phyloP scores from a whole-genome alignment of 2,888 invertebrate genomes.

The Teleiodes luculella region DNA sequence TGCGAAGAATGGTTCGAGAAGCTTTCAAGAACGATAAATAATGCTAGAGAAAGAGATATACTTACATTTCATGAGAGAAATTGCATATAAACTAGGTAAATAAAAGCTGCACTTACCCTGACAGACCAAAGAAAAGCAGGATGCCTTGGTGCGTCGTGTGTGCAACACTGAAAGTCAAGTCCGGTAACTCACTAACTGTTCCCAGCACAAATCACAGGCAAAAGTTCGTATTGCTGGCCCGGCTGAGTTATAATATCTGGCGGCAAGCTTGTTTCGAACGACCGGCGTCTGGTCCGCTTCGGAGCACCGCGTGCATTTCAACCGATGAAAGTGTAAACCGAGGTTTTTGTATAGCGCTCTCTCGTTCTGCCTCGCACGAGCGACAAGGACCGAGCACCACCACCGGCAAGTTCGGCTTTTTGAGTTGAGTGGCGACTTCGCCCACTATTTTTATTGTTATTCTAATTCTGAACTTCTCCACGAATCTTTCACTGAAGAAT shows the following conservation, averaged over 20 bases:
- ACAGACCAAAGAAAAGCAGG: background rate
- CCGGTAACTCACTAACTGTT: constrained; percentile 15
- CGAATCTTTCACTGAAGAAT: constrained; percentile 19
- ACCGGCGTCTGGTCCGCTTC: constrained; percentile 52
- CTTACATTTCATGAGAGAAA: too few relatives aligned
- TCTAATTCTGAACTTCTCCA: constrained; percentile 46
- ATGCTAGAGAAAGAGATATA: too few relatives aligned
- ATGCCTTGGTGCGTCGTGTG: background rate
- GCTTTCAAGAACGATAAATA: too few relatives aligned
- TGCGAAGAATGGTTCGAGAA: too few relatives aligned
- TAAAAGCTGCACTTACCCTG: constrained; percentile 13
- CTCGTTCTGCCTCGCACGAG: constrained; percentile 49
- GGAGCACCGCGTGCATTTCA: constrained; percentile 74
- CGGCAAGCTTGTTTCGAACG: constrained; percentile 58
- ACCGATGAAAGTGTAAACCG: constrained; percentile 76
- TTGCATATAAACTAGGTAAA: constrained; percentile 3
- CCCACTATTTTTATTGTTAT: constrained; percentile 66
- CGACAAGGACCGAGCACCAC: constrained; percentile 49
- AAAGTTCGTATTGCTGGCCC: constrained; percentile 44
- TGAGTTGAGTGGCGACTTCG: constrained; percentile 61
- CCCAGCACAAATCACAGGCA: constrained; percentile 38
- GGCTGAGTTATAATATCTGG: constrained; percentile 53
- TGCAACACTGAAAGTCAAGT: constrained; percentile 5
- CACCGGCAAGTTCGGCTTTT: constrained; percentile 53
- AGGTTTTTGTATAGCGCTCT: constrained; percentile 74